Percentiles rank a stretch among this genome's conserved stretches.
phyloP scores from a whole-genome alignment of 2,888 invertebrate genomes.

The Tipula lateralis region DNA sequence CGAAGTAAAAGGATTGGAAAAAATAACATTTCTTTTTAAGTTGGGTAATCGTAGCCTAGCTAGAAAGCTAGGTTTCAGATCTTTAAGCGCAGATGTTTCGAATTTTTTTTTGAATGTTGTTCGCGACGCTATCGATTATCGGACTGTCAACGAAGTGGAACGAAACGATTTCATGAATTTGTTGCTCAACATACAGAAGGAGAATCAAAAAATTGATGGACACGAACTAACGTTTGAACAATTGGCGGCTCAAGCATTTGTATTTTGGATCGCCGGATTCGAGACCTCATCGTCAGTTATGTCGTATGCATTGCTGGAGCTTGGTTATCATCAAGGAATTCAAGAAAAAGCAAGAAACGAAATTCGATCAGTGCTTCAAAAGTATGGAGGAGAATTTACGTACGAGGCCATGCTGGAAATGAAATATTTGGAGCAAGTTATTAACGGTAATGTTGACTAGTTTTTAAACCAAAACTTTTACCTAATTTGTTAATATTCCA shows the following conservation, averaged over 20 bases:
- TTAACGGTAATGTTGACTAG: slow-evolving; percentile 44
- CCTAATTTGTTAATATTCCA: not conserved
- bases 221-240: slow-evolving; percentile 46
- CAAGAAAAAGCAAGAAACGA: slow-evolving; percentile 50
- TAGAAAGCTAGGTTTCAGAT: not conserved
- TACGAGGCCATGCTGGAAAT: slow-evolving; percentile 51
- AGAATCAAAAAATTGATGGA: not conserved
- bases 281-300: slow-evolving; percentile 53
- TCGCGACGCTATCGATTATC: slow-evolving; percentile 44
- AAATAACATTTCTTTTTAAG: not conserved
- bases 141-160: slow-evolving; percentile 43
- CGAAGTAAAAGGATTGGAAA: slow-evolving; percentile 31
- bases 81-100: not conserved
- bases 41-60: not conserved
- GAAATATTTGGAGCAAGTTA: slow-evolving; percentile 50
- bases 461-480: not conserved
- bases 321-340: slow-evolving; percentile 49
- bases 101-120: slow-evolving; percentile 42
- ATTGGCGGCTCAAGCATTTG: slow-evolving; percentile 52
- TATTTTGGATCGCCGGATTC: slow-evolving; percentile 54
- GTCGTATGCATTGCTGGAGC: slow-evolving; percentile 50
- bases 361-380: slow-evolving; percentile 44
- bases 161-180: slow-evolving; percentile 51
- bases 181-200: not conserved
- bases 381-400: slow-evolving; percentile 46